A percentile compares a stretch with the other conserved stretches of the same genome.
Evolutionary conservation across 2,797 vertebrate genomes (phyloP).

Genomic region (Urocyon cinereoargenteus): DNA sequence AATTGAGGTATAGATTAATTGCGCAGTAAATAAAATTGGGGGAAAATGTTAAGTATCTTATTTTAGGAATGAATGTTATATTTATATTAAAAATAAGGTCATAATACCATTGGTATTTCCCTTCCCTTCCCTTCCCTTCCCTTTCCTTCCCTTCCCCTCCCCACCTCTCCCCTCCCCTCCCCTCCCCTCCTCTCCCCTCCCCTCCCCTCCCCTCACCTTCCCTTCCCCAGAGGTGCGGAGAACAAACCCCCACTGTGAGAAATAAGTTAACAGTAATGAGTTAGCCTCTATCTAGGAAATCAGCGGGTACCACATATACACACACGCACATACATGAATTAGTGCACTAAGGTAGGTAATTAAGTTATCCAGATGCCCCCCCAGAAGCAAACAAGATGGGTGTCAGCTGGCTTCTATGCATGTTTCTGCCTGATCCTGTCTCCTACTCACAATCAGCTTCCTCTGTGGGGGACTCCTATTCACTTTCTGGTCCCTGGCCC

Average conservation of each 20-base stretch:
- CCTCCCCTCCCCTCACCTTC: too few relatives aligned
- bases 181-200: too few relatives aligned
- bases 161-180: too few relatives aligned
- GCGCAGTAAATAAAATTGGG: neutral
- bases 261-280: neutral
- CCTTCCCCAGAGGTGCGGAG: neutral
- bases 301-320: neutral
- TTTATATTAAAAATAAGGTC: conserved; percentile 17
- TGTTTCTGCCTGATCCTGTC: neutral
- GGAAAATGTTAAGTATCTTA: neutral
- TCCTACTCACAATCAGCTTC: neutral
- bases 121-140: too few relatives aligned
- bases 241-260: neutral
- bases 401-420: neutral
- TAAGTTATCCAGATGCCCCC: neutral
- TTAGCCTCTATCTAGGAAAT: neutral
- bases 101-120: neutral
- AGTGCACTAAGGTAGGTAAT: neutral
- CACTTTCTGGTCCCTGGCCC: neutral
- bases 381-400: neutral
- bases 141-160: too few relatives aligned
- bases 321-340: fast-evolving
- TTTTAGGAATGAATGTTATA: conserved; percentile 12
- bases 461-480: neutral
- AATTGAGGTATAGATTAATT: neutral